Percentiles rank a stretch among this genome's conserved stretches.
These are phyloP conservation scores for Odocoileus hemionus DNA, from an alignment of 2,113 vertebrate species.

Conservation along the genomic window DNA sequence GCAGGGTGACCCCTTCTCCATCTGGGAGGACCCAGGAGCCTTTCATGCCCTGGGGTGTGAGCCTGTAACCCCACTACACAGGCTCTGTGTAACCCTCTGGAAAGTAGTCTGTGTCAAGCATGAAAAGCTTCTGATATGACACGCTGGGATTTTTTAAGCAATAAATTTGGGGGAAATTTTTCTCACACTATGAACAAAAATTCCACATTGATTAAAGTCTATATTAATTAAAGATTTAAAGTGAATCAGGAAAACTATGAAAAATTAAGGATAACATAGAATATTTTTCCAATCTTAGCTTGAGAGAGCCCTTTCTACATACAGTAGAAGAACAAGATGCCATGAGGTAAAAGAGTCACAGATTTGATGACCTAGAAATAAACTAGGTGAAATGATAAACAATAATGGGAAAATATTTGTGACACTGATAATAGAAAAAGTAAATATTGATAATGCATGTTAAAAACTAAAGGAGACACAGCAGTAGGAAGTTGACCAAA, in stretches of 20 bases:
- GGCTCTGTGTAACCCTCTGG: not conserved
- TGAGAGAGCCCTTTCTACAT: not conserved
- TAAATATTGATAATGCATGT: not conserved
- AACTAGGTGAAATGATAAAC: not conserved
- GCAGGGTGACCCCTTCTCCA: not conserved
- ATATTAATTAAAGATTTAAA: not conserved
- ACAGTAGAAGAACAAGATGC: not conserved
- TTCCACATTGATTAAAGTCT: not conserved
- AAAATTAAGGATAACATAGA: not conserved
- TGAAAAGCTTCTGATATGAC: not conserved
- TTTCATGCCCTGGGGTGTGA: not conserved
- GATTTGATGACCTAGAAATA: not conserved
- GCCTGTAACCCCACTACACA: not conserved
- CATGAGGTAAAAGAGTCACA: not conserved
- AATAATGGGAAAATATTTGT: not conserved
- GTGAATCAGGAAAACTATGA: not conserved
- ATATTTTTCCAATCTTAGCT: not conserved
- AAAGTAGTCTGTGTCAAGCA: not conserved
- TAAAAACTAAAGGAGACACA: not conserved
- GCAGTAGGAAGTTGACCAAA: not conserved
- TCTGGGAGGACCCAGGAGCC: not conserved
- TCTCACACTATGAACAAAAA: not conserved
- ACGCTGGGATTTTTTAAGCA: not conserved
- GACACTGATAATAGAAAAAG: not conserved
- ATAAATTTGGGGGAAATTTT: not conserved